Evolutionary conservation across 2,797 vertebrate species (phyloP), one percentile per base, ranked within the genome.

Genomic region (Fundulus diaphanus): DNA sequence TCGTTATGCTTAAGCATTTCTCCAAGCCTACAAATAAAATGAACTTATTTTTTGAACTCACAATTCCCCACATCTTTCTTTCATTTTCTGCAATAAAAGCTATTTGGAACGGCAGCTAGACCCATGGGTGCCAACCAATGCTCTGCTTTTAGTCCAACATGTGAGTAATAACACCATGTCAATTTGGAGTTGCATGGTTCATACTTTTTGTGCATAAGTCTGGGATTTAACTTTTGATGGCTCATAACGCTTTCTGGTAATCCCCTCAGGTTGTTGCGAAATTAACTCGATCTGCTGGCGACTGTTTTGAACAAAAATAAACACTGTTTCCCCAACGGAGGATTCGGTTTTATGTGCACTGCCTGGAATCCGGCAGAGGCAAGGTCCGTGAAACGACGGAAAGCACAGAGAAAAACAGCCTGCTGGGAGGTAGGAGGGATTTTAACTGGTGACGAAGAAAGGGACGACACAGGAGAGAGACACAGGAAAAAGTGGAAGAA

Each of bases 401-500:
- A 48, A 54, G 40, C 27, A 54, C n/a, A 74, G 66, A 76, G 63
- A 49, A 78, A 75, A 63, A 33, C 5, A 5, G 1, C 22, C 61
- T 48, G 42, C 68, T 37, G 9, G 8, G 40, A 24, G 24, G 22
- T 18, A 27, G 70, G 73, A 35, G 51, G 75, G 61, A 84, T 72
- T 77, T 82, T 59, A 13, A 59, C 20, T 52, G 66, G 76, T 70
- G 76, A 73, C n/a, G 74, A 84, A 71, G 76, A 88, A 83, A 44
- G 78, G 61, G 5, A 35, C 68, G 79, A 89, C 31, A 63, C 46
- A 73, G 87, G 70, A 84, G 72, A 80, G 69, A 83, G 61, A 61
- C 1, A 59, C n/a, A n/a, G n/a, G n/a, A 73, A 75, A 79, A 77
- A 84, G 86, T 70, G 84, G 81, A 90, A 77, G 70, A 31, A 81